Conservation (phyloP, 2,797 vertebrate genomes). For the Neomorphus geoffroyi region DNA sequence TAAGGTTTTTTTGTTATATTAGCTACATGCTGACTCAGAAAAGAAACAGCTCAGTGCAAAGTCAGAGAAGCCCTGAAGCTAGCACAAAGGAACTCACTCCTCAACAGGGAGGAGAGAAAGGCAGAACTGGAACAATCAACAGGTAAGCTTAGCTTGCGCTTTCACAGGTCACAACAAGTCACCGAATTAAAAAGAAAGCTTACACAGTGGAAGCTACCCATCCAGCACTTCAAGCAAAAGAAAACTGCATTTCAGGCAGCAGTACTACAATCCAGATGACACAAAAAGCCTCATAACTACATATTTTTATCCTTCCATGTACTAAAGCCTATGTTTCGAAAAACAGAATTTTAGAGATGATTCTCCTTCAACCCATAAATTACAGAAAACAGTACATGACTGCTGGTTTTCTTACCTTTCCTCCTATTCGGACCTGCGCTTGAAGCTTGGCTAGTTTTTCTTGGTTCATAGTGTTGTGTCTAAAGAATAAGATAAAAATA, state of each 20-base stretch:
- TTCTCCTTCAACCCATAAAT: neutral
- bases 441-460: constrained; percentile 98
- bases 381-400: neutral
- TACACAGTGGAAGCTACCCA: neutral
- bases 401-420: constrained; percentile 85
- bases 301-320: neutral
- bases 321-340: neutral
- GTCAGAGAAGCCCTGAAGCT: neutral
- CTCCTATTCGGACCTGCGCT: constrained; percentile 99
- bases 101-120: neutral
- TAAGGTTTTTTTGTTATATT: neutral
- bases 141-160: neutral
- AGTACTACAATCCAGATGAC: neutral
- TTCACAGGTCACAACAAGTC: constrained; percentile 37
- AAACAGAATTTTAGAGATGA: neutral
- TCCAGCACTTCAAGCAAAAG: neutral
- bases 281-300: neutral
- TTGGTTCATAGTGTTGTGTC: constrained; percentile 90
- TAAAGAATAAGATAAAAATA: neutral
- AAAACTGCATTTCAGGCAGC: neutral
- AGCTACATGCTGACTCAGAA: neutral
- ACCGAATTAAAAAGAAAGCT: neutral
- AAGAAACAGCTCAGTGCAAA: neutral
- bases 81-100: neutral
- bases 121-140: neutral